These are phyloP conservation scores for Platyscapa corneri DNA, from an alignment of 1,140 invertebrate species.

Conservation along the genomic window DNA sequence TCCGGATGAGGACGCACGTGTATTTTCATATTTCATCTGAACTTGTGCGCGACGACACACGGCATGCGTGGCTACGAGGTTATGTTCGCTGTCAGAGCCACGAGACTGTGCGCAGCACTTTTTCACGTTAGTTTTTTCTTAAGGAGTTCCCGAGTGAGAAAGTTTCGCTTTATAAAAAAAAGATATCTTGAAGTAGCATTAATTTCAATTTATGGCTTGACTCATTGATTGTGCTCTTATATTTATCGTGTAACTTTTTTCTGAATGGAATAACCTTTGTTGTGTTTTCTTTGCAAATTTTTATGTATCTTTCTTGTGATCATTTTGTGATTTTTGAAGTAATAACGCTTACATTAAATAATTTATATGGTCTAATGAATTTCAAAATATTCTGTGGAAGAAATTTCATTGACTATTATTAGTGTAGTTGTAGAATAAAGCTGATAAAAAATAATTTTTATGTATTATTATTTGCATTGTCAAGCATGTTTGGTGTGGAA, in stretches of 20 bases:
- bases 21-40: neutral
- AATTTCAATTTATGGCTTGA: neutral
- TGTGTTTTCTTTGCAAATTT: neutral
- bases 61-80: slow-evolving; percentile 39
- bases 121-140: slow-evolving; percentile 24
- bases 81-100: slow-evolving; percentile 38
- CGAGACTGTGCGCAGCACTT: slow-evolving; percentile 36
- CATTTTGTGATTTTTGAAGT: neutral
- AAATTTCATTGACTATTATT: slow-evolving; percentile 5
- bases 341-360: neutral
- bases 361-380: neutral
- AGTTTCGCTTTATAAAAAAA: neutral
- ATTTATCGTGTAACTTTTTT: neutral
- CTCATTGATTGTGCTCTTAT: neutral
- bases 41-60: neutral
- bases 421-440: neutral
- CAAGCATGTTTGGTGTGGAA: neutral
- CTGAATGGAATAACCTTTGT: neutral
- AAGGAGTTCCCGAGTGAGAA: neutral
- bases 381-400: neutral
- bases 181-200: neutral
- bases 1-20: slow-evolving; percentile 9
- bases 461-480: neutral
- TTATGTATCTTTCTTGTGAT: neutral
- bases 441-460: neutral